phyloP scores from a whole-genome alignment of 2,888 invertebrate genomes.

The Volucella inanis region DNA sequence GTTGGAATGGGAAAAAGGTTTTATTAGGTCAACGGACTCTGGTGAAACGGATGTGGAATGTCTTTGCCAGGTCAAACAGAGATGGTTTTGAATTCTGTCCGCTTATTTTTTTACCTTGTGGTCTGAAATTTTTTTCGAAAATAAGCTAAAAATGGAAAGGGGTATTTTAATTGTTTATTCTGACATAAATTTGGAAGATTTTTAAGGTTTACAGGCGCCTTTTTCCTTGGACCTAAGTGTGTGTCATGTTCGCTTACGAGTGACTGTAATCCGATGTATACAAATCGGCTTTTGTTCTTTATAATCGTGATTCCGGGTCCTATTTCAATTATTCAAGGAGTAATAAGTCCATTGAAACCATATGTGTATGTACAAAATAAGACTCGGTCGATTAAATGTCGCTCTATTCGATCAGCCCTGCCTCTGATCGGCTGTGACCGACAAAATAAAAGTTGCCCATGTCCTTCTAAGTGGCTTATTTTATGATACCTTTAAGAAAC shows the following conservation, averaged over 20 bases:
- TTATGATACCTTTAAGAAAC: no score
- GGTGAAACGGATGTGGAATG: conserved; percentile 73
- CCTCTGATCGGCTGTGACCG: no score
- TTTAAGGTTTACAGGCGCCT: conserved; percentile 43
- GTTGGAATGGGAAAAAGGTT: conserved; percentile 46
- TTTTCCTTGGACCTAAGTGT: background rate
- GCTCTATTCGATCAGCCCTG: no score
- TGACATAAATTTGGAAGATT: conserved; percentile 42
- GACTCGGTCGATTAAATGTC: no score
- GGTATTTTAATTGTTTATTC: conserved; percentile 58
- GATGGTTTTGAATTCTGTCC: conserved; percentile 11
- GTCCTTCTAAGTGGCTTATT: no score
- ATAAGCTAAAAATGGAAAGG: conserved; percentile 3
- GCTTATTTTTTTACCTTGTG: conserved; percentile 19
- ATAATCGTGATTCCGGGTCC: no score
- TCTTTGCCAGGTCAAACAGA: conserved; percentile 48
- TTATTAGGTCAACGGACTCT: conserved; percentile 72
- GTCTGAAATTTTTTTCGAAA: conserved; percentile 22
- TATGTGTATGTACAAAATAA: no score
- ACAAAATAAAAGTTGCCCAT: no score
- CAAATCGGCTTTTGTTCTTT: no score
- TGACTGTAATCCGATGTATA: no score
- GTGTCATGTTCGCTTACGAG: background rate
- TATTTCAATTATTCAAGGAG: no score
- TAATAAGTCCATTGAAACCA: no score